phyloP scores from a whole-genome alignment of 2,113 vertebrate species.

The Miniopterus natalensis region DNA sequence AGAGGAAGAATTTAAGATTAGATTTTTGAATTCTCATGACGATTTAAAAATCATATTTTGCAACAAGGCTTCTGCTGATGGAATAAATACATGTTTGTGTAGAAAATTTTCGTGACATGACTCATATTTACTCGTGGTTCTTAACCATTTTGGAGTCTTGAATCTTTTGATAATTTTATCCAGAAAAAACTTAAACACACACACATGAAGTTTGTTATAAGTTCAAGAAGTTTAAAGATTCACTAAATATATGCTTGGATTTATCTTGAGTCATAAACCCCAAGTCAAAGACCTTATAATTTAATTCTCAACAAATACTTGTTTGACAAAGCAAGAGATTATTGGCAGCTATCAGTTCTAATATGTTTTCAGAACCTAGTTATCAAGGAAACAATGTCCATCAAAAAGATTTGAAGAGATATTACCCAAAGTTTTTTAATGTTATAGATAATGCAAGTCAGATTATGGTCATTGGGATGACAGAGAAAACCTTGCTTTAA shows the following conservation, averaged over 20 bases:
- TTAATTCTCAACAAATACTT: constrained; percentile 19
- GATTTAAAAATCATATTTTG: background rate
- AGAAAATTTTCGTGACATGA: background rate
- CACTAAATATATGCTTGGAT: background rate
- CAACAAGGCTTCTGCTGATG: background rate
- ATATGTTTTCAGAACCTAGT: background rate
- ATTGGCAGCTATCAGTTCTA: fast-evolving
- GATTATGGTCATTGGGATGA: background rate
- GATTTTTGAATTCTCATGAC: background rate
- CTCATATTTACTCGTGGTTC: background rate
- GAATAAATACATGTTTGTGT: background rate
- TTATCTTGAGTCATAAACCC: background rate
- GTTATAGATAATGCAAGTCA: background rate
- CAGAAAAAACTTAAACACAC: background rate
- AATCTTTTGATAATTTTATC: background rate
- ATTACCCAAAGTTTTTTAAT: background rate
- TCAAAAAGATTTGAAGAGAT: background rate
- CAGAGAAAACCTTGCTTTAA: background rate
- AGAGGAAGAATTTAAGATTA: background rate
- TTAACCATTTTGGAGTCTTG: background rate
- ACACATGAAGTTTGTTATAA: background rate
- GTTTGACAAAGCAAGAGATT: background rate
- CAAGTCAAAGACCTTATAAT: background rate
- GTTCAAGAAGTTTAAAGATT: background rate
- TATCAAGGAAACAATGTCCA: background rate